Base-by-base conservation (phyloP, 2,113 vertebrate genomes). In the Amazona vittata region DNA sequence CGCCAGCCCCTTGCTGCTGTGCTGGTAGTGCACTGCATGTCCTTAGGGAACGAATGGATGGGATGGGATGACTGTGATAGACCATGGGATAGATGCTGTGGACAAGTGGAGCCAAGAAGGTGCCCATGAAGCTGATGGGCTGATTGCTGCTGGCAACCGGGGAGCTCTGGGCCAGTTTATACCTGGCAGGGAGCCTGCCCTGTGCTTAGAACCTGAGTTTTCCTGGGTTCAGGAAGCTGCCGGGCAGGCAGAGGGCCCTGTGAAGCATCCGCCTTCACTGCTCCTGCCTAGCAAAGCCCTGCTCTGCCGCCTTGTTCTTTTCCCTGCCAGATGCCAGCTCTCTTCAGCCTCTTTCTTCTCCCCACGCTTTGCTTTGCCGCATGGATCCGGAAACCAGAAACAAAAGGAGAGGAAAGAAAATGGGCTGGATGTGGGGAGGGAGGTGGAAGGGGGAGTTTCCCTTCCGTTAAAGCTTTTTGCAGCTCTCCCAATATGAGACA, bases 281-380 rank as follows among this genome's bases (percentile, higher is more conserved):
- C 77, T 74, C 79, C 71, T 31, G 49, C 79, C 83, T 10, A 28
- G 89, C 68, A 49, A 70, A 93, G 15, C 77, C 47, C 69, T 46
- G 86, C 86, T 86, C 91, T 9, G 73, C 83, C 86, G 84, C 94
- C 96, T 96, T 96, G 96, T 93, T 86, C 95, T 95, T 96, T 96
- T 96, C 95, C 95, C 96, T 96, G 96, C 94, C 95, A 96, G 96
- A 96, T 95, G 94, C 94, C 96, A 96, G 94, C 83, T 96, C 93
- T 57, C 95, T 76, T 89, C 95, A 95, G 59, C 84, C 89, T 96
- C 73, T 96, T 94, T 96, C 89, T 92, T 95, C 93, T 93, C 94
- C 94, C 89, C 83, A 70, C 11, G 74, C 94, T 97, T 93, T 87
- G 96, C 92, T 95, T 95, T 84, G 90, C 96, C 15, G 94, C 95